Base-by-base conservation (phyloP, 2,888 invertebrate species). In the Imbricaverruca yamaguchii region DNA sequence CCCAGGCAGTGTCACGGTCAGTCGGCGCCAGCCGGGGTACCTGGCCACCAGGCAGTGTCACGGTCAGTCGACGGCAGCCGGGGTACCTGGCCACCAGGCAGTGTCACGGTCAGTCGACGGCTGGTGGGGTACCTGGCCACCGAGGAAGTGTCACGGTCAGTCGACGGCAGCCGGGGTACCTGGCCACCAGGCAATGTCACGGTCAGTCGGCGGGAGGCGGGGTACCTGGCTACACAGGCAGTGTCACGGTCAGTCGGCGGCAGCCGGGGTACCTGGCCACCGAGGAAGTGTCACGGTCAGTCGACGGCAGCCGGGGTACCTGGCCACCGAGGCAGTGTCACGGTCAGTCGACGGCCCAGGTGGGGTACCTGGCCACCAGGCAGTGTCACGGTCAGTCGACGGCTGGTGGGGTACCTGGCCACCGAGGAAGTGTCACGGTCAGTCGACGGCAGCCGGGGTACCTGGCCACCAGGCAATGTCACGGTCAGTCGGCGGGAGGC, bases 401-500 rank as follows among this genome's bases (percentile, higher is more conserved):
- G 89, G 87, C 80, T 87, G 87, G 80, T 86, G 84, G 4, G 88
- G 88, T 82, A 87, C 85, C 81, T 84, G 84, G 81, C 13, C n/a
- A n/a, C n/a, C n/a, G n/a, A n/a, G n/a, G n/a, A n/a, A n/a, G n/a
- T n/a, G n/a, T n/a, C n/a, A n/a, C n/a, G n/a, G n/a, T n/a, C n/a
- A n/a, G n/a, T 90, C 85, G 61, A 89, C 89, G 87, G 88, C 80
- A 87, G 87, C 80, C 86, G 84, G 4, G 88, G 88, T 82, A 87
- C 85, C 81, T 84, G 84, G 81, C 13, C n/a, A n/a, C n/a, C n/a
- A n/a, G n/a, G n/a, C n/a, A n/a, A n/a, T n/a, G n/a, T n/a, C n/a
- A n/a, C n/a, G n/a, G n/a, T n/a, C n/a, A n/a, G n/a, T n/a, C n/a
- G n/a, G n/a, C n/a, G n/a, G n/a, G n/a, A n/a, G n/a, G n/a, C n/a